Percentiles rank a stretch among this genome's conserved stretches.
phyloP scores from a whole-genome alignment of 2,888 invertebrate genomes.

The Lamellibrachia columna region DNA sequence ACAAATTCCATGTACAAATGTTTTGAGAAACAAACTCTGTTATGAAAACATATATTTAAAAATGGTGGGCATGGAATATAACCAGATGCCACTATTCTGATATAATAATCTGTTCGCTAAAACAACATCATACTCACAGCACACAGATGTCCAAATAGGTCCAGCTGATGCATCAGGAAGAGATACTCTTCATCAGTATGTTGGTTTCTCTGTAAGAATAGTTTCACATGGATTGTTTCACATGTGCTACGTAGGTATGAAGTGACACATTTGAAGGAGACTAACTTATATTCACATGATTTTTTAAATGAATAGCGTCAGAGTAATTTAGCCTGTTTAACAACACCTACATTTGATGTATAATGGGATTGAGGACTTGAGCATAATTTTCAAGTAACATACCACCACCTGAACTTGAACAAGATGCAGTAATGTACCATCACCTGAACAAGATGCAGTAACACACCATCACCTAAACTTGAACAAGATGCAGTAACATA shows the following conservation, averaged over 20 bases:
- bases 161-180: slow-evolving; percentile 62
- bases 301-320: no score
- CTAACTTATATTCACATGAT: no score
- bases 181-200: slow-evolving; percentile 54
- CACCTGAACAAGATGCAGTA: no score
- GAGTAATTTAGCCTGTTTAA: no score
- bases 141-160: slow-evolving; percentile 58
- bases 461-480: no score
- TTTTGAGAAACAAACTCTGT: background rate
- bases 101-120: background rate
- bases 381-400: background rate
- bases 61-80: background rate
- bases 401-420: background rate
- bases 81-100: no score
- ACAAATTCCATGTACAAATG: background rate
- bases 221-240: background rate
- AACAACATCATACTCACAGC: background rate
- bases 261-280: background rate
- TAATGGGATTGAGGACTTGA: background rate
- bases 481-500: no score
- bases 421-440: no score
- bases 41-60: background rate
- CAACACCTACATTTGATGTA: no score
- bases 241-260: background rate
- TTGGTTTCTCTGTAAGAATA: slow-evolving; percentile 30